Base-by-base conservation (phyloP, 2,888 invertebrate species). In the Cosmia pyralina region DNA sequence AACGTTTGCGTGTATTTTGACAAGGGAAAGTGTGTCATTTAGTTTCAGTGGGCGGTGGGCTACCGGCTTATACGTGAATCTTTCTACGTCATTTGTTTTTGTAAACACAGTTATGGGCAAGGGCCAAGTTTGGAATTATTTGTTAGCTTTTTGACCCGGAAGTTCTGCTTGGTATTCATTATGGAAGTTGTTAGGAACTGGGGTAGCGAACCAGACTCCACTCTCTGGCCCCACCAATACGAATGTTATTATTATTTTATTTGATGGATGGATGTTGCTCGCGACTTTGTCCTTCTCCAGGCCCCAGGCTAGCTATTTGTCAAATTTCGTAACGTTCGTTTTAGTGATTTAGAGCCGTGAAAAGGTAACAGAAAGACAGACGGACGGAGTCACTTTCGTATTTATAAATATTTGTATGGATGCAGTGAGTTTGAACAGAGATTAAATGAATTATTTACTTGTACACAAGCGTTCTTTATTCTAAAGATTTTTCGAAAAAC, bases 21-120 rank as follows among this genome's bases (percentile, higher is more conserved):
- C n/a, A 38, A 38, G 4, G 38, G 44, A 79, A 79, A 67, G 63
- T 71, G 55, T 79, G 79, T 57, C 71, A n/a, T n/a, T 41, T n/a
- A 50, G 8, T 8, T 41, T 2, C 7, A 5, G 79, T 79, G 67
- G 79, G 79, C 55, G 75, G 8, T 19, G 34, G 19, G 11, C 46
- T 60, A 65, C 67, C 22, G 46, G 41, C 44, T 62, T 55, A 22
- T 60, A n/a, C 50, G 66, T 44, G 38, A n/a, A 44, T 50, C 8
- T 50, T 44, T 48, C 13, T 58, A 75, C 65, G 75, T 75, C 79
- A 79, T 63, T 66, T 78, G 52, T 75, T 75, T 69, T 58, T 50
- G 22, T 41, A 15, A 38, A 13, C 5, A 34, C 75, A 4, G 4
- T 1, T 77, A 77, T 60, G 63, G 58, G 1, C 34, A 59, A 57